phyloP scores from a whole-genome alignment of 2,797 vertebrate genomes.

The Meda fulgida region DNA sequence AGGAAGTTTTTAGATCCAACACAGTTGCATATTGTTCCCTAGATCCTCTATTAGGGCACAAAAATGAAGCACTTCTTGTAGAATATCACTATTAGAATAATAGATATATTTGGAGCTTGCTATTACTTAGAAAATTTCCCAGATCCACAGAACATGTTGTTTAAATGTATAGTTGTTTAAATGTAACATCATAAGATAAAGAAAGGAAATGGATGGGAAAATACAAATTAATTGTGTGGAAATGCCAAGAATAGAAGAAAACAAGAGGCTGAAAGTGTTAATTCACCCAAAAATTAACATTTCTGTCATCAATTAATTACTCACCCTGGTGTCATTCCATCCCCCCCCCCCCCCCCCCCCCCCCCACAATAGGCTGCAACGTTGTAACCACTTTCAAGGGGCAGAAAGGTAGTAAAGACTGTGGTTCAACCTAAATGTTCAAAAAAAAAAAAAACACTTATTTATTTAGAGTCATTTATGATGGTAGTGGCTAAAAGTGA shows the following conservation, averaged over 20 bases:
- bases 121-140: neutral
- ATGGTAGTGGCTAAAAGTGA: neutral
- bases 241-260: conserved; percentile 8
- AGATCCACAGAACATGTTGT: neutral
- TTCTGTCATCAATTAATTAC: no score
- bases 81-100: conserved; percentile 3
- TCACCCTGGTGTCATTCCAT: no score
- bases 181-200: neutral
- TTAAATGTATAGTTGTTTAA: neutral
- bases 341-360: no score
- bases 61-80: neutral
- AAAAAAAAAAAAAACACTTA: no score
- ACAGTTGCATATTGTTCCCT: neutral
- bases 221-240: neutral
- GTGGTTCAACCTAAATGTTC: no score
- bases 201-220: neutral
- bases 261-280: conserved; percentile 11
- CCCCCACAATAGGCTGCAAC: no score
- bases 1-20: neutral
- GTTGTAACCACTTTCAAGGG: no score
- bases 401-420: no score
- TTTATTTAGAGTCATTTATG: no score
- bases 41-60: neutral
- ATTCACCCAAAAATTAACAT: no score
- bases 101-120: neutral